These are phyloP conservation scores for rabbit (Oryctolagus cuniculus) DNA, from an alignment of 2,113 vertebrate species.

Conservation along the genomic window mOryCun1.1 NC_091432.1:184807501-184808000, in stretches of 20 bases:
- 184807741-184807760: not conserved
- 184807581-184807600: too few species aligned
- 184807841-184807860: not conserved
- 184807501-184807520: not conserved
- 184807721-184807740: not conserved
- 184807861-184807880: not conserved
- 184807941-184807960: not conserved
- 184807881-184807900: not conserved
- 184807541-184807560: not conserved
- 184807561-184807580: too few species aligned
- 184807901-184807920: not conserved
- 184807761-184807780: not conserved
- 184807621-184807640: too few species aligned
- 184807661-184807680: not conserved
- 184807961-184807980: not conserved
- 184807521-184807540: not conserved
- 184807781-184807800: not conserved
- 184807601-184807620: too few species aligned
- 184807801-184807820: not conserved
- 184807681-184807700: constrained; percentile 5
- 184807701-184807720: not conserved
- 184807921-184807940: not conserved
- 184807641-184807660: too few species aligned
- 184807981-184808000: not conserved
- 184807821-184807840: not conserved